These are phyloP conservation scores for Drosophila rufa DNA, from an alignment of 1,140 invertebrate species.

Conservation along the genomic window DNA sequence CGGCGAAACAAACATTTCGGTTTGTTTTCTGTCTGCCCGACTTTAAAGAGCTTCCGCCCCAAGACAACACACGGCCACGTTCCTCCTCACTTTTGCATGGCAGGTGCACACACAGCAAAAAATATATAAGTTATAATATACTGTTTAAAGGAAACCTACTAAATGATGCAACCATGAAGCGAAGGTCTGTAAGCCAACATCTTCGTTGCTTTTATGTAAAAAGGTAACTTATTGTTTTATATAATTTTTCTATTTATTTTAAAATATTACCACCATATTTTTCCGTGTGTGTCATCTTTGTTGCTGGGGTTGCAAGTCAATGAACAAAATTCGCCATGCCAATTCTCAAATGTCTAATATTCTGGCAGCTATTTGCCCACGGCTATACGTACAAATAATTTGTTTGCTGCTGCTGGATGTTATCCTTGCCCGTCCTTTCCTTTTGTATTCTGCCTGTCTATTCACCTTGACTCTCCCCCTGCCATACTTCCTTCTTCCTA, in stretches of 20 bases:
- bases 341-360: conserved; percentile 83
- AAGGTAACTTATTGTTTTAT: too few relatives aligned
- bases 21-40: conserved; percentile 46
- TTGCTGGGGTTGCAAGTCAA: conserved; percentile 54
- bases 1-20: conserved; percentile 60
- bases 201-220: background rate
- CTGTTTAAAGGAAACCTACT: too few relatives aligned
- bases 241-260: background rate
- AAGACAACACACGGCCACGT: conserved; percentile 24
- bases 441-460: conserved; percentile 53
- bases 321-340: conserved; percentile 72
- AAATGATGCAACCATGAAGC: too few relatives aligned
- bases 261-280: background rate
- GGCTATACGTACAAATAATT: conserved; percentile 72
- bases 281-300: conserved; percentile 18
- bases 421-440: conserved; percentile 38
- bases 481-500: conserved; percentile 8
- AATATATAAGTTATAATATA: background rate
- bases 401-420: conserved; percentile 41
- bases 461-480: conserved; percentile 54
- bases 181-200: too few relatives aligned
- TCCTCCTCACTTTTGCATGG: conserved; percentile 50
- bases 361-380: conserved; percentile 61
- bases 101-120: conserved; percentile 34
- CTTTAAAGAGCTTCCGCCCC: conserved; percentile 35